Base-by-base conservation (phyloP, 2,797 vertebrate genomes). In the Paedocypris micromegethes region DNA sequence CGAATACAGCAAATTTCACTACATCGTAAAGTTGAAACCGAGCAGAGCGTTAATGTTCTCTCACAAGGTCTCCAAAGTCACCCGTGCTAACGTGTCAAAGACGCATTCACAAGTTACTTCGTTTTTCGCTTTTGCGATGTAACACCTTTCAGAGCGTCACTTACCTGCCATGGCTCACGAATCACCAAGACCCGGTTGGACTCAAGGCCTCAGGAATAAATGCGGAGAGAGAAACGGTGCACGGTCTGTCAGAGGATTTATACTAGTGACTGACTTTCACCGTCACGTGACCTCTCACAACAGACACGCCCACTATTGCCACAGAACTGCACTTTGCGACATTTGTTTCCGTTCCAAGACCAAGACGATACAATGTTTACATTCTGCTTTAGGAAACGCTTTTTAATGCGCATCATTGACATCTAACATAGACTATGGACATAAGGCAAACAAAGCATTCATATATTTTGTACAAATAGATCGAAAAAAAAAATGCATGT, bases 121-220 rank as follows among this genome's bases (percentile, higher is more conserved):
- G 2, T 39, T 50, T 50, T 3, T 49, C 4, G 37, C 41, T 50
- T 2, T 9, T 5, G 4, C 5, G 23, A 56, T 43, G 50, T 42
- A 5, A 23, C 49, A 7, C 42, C 46, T 5, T n/a, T 4, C 4
- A 6, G 9, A 39, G 42, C 41, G 53, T 4, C 23, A 8, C 86
- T 80, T 85, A 89, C 88, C 88, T 63, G 86, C 73, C 88, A 89
- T 89, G 77, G 54, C 75, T 79, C 60, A 5, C 5, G 79, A 79
- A 64, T 80, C 83, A 57, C 53, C 42, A 46, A 52, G 53, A 64
- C 68, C 54, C 41, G 58, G 76, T 81, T 66, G 65, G 82, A 67
- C 73, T 68, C 78, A 77, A 84, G 78, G 80, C 83, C 82, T 75
- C 83, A 77, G 72, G 53, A 73, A 79, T 78, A 84, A 81, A 85